Percentiles rank a stretch among this genome's conserved stretches.
Evolutionary conservation across 2,113 vertebrate species (phyloP).

Genomic region (Megaleporinus macrocephalus): DNA sequence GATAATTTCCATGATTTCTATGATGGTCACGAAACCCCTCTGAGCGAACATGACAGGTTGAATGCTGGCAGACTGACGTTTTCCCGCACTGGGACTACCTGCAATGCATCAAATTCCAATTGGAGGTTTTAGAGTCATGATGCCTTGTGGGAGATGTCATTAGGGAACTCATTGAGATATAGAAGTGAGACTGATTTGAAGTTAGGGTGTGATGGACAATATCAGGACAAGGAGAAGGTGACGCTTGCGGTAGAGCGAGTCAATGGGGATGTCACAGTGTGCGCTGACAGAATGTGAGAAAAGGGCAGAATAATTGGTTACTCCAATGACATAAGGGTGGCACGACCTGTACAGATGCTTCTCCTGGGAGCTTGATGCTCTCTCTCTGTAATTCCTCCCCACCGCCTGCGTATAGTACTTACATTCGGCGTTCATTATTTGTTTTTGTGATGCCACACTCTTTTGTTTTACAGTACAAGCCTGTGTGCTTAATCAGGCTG

Average conservation of each 20-base stretch:
- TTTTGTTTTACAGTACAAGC: background rate
- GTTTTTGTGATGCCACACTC: background rate
- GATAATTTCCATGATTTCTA: background rate
- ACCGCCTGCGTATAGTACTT: background rate
- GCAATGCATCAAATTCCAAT: background rate
- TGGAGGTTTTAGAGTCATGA: background rate
- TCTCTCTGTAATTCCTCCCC: background rate
- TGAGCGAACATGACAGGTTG: background rate
- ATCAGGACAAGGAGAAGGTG: background rate
- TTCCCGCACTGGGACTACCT: background rate
- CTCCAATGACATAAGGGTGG: background rate
- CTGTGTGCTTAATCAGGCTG: background rate
- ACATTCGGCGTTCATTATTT: background rate
- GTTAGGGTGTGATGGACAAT: background rate
- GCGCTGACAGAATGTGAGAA: background rate
- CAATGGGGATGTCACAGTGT: background rate
- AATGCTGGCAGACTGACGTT: background rate
- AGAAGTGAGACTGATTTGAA: background rate
- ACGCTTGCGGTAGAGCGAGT: background rate
- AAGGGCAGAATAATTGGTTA: constrained; percentile 17
- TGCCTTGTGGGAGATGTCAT: background rate
- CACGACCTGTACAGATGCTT: background rate
- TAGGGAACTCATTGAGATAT: constrained; percentile 23
- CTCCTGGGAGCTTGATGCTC: background rate
- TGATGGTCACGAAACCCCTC: background rate